These are phyloP conservation scores for Falco berigora DNA, from an alignment of 2,797 vertebrate species.

Conservation along the genomic window DNA sequence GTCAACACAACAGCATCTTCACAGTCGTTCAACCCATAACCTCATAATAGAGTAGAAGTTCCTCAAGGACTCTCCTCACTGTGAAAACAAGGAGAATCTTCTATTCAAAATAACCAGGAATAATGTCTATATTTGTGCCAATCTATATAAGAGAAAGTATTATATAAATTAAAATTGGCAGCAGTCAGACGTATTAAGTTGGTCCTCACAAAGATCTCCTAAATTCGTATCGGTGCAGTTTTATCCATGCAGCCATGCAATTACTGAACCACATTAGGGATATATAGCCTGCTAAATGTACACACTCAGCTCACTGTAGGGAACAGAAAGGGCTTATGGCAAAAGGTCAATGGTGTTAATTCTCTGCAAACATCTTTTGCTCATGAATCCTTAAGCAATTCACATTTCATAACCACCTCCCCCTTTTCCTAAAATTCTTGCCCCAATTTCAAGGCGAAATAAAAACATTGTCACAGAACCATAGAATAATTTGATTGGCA, in stretches of 20 bases:
- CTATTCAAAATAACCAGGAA: not conserved
- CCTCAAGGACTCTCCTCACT: not conserved
- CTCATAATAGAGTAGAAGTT: not conserved
- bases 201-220: not conserved
- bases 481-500: not conserved
- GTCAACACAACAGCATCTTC: not conserved
- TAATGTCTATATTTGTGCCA: not conserved
- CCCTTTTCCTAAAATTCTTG: not conserved
- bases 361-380: not conserved
- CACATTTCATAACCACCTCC: not conserved
- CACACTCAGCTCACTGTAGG: not conserved
- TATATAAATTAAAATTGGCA: not conserved
- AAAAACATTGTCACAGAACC: not conserved
- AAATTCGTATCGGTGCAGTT: not conserved
- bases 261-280: not conserved
- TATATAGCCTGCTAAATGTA: accelerated
- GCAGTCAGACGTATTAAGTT: not conserved
- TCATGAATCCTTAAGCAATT: not conserved
- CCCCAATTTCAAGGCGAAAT: not conserved
- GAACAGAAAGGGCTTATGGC: not conserved
- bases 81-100: not conserved
- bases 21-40: not conserved
- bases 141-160: not conserved
- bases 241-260: not conserved
- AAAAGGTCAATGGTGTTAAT: not conserved